These are phyloP conservation scores for Halocaridina rubra DNA, from an alignment of 2,888 invertebrate genomes.

Conservation along the genomic window DNA sequence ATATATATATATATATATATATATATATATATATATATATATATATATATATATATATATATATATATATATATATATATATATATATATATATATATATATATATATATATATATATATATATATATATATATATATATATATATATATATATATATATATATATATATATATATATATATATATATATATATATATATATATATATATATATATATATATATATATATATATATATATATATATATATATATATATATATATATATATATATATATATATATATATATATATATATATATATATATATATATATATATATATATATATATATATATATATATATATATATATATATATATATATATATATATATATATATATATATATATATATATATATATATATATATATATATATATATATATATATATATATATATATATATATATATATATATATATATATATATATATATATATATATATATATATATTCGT, in stretches of 20 bases:
- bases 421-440: constrained; percentile 8
- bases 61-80: neutral
- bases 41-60: neutral
- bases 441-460: constrained; percentile 4
- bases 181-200: neutral
- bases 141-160: neutral
- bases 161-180: neutral
- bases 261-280: neutral
- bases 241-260: neutral
- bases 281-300: neutral
- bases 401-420: neutral
- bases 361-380: neutral
- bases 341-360: constrained; percentile 5
- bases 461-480: constrained; percentile 8
- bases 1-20: neutral
- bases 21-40: neutral
- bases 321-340: neutral
- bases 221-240: neutral
- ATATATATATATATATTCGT: neutral
- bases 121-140: neutral
- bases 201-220: neutral
- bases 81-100: neutral
- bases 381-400: constrained; percentile 8
- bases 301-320: neutral
- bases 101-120: neutral